These are phyloP conservation scores for Platycheirus rosarum DNA, from an alignment of 2,888 invertebrate genomes.

Conservation along the genomic window DNA sequence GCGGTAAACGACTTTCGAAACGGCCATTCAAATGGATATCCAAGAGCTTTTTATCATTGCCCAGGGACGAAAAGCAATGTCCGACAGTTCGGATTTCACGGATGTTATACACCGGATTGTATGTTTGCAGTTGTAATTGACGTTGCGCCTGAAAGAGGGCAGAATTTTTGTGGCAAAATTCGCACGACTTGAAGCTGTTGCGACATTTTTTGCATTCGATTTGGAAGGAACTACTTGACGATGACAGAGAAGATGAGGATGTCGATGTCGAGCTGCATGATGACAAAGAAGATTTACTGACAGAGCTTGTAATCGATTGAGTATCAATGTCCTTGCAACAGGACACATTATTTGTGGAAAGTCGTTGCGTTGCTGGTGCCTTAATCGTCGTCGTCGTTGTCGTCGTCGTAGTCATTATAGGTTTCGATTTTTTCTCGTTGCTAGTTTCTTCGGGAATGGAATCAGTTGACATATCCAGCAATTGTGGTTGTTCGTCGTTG, in stretches of 20 bases:
- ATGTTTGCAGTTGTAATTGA: slow-evolving; percentile 75
- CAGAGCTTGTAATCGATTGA: slow-evolving; percentile 61
- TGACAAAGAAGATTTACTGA: slow-evolving; percentile 75
- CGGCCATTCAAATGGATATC: slow-evolving; percentile 81
- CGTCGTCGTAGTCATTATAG: slow-evolving; percentile 72
- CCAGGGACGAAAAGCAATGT: slow-evolving; percentile 82
- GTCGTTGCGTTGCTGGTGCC: slow-evolving; percentile 43
- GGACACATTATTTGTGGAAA: slow-evolving; percentile 40
- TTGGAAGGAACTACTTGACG: slow-evolving; percentile 41
- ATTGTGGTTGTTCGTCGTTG: slow-evolving; percentile 76
- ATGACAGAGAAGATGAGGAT: slow-evolving; percentile 76
- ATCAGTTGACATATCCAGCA: slow-evolving; percentile 80
- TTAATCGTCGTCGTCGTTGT: slow-evolving; percentile 78
- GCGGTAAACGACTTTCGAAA: slow-evolving; percentile 76
- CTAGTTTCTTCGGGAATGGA: slow-evolving; percentile 78
- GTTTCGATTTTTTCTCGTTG: slow-evolving; percentile 55
- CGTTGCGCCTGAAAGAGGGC: slow-evolving; percentile 75
- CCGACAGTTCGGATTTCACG: slow-evolving; percentile 82
- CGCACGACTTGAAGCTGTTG: slow-evolving; percentile 79
- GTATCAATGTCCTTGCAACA: slow-evolving; percentile 65
- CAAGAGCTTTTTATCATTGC: slow-evolving; percentile 82
- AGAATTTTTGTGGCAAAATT: slow-evolving; percentile 80
- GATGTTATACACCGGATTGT: slow-evolving; percentile 82
- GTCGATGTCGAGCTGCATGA: slow-evolving; percentile 78
- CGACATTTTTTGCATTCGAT: slow-evolving; percentile 78